Percentiles rank a stretch among this genome's conserved stretches.
Conservation (phyloP, 2,113 vertebrate genomes). For the Asarcornis scutulata region DNA sequence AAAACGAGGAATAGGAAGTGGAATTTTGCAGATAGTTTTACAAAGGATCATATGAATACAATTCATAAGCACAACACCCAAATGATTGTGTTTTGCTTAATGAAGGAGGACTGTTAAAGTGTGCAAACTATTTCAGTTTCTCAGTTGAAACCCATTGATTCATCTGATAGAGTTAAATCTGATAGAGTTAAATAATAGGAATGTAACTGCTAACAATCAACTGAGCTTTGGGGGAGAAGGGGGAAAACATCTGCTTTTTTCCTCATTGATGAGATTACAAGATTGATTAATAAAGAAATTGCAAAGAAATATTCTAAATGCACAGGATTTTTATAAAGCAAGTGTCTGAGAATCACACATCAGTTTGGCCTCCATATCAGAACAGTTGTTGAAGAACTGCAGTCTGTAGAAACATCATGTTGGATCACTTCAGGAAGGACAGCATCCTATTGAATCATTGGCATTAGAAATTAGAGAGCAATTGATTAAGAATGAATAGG, state of each 20-base stretch:
- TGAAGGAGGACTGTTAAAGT: neutral
- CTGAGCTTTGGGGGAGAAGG: neutral
- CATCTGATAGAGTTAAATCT: neutral
- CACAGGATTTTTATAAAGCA: neutral
- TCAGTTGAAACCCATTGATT: neutral
- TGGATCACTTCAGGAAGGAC: no score
- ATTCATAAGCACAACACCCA: neutral
- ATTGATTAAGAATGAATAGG: no score
- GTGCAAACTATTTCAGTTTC: neutral
- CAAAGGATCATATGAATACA: accelerated
- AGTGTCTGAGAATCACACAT: neutral
- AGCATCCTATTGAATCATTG: no score
- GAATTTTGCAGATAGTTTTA: neutral
- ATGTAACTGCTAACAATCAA: neutral
- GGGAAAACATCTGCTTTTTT: neutral
- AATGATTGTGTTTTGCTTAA: neutral
- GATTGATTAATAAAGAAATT: neutral
- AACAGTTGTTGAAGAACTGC: no score
- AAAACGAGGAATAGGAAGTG: neutral
- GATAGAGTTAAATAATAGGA: neutral
- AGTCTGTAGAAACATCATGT: no score
- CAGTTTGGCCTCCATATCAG: neutral
- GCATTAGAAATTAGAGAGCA: no score
- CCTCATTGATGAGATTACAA: neutral
- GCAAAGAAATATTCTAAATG: neutral